phyloP scores from a whole-genome alignment of 2,113 vertebrate species.

The Cryptoleucopteryx plumbea region DNA sequence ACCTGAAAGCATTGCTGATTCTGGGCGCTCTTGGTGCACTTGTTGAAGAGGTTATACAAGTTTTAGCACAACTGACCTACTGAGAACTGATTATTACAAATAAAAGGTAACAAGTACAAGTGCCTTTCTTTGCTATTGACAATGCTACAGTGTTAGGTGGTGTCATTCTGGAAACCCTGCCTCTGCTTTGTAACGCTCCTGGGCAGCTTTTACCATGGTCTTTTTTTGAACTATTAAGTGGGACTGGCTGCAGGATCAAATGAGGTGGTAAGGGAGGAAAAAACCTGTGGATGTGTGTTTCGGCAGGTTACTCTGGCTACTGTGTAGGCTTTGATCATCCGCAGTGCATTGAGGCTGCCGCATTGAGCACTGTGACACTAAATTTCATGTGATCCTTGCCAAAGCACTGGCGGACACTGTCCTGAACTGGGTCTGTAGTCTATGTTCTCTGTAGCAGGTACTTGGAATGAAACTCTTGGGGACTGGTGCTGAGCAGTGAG shows the following conservation, averaged over 20 bases:
- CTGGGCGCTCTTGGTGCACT: not conserved
- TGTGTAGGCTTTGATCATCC: not conserved
- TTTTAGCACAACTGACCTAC: not conserved
- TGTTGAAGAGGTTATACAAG: not conserved
- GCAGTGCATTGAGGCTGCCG: not conserved
- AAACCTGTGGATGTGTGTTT: not conserved
- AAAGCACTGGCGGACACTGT: not conserved
- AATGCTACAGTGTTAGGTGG: not conserved
- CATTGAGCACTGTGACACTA: not conserved
- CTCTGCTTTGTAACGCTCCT: not conserved
- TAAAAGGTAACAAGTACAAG: not conserved
- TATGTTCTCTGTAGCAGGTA: not conserved
- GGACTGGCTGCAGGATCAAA: not conserved
- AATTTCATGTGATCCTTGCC: not conserved
- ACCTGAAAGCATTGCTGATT: not conserved
- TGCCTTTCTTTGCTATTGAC: not conserved
- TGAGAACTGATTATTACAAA: not conserved
- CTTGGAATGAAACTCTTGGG: not conserved
- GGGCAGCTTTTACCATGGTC: not conserved
- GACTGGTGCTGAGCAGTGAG: accelerated
- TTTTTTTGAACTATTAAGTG: not conserved
- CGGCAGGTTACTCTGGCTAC: not conserved
- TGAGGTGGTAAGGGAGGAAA: not conserved
- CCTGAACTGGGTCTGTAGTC: not conserved
- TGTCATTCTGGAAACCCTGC: not conserved